These are phyloP conservation scores for Campoletis sonorensis DNA, from an alignment of 1,140 invertebrate genomes.

Conservation along the genomic window DNA sequence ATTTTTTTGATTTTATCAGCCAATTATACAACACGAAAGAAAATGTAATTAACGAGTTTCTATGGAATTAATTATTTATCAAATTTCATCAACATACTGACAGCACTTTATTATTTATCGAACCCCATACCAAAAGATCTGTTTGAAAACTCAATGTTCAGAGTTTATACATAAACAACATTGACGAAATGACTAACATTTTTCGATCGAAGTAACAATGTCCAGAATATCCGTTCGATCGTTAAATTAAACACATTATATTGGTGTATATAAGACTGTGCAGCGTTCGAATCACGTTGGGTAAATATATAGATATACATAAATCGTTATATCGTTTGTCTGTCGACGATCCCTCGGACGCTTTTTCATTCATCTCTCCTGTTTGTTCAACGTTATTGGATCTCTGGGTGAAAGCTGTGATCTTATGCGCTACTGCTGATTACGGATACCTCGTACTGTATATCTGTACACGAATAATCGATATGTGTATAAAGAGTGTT, in stretches of 20 bases:
- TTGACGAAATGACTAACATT: neutral
- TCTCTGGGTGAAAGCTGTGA: neutral
- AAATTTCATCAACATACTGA: too few species aligned
- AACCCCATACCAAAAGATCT: too few species aligned
- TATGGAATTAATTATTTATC: too few species aligned
- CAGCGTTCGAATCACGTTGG: neutral
- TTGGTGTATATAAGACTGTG: neutral
- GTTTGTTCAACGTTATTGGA: slow-evolving; percentile 14
- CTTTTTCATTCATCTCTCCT: slow-evolving; percentile 11
- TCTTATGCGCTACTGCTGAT: neutral
- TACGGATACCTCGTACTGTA: neutral
- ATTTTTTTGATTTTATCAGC: too few species aligned
- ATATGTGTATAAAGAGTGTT: neutral
- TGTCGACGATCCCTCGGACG: neutral
- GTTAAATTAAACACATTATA: slow-evolving; percentile 9
- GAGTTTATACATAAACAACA: neutral
- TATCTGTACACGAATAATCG: neutral
- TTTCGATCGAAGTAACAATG: neutral
- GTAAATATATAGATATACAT: neutral
- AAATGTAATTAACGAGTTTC: too few species aligned
- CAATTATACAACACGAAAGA: too few species aligned
- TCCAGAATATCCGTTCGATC: neutral
- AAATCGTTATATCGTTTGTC: neutral
- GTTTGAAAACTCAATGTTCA: neutral
- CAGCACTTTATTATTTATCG: too few species aligned